These are phyloP conservation scores for Lasioglossum albipes DNA, from an alignment of 1,140 invertebrate species.

Conservation along the genomic window DNA sequence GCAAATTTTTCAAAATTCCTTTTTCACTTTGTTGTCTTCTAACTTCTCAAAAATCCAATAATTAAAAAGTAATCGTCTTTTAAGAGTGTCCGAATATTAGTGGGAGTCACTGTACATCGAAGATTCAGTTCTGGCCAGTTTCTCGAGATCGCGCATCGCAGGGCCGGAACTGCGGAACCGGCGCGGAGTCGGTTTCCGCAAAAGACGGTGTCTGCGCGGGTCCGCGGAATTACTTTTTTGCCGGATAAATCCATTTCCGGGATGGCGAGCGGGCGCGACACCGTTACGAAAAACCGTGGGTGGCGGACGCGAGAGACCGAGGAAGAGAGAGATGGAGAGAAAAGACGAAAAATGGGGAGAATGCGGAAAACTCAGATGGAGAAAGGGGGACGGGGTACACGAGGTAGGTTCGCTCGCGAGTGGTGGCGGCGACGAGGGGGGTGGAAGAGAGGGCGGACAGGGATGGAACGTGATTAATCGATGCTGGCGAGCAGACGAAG, in stretches of 20 bases:
- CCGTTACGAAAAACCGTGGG: neutral
- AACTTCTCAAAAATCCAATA: too few species aligned
- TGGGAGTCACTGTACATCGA: too few species aligned
- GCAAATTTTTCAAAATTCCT: too few species aligned
- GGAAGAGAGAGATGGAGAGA: constrained; percentile 38
- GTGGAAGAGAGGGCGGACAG: neutral
- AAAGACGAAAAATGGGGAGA: constrained; percentile 44
- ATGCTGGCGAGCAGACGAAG: constrained; percentile 57
- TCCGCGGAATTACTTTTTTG: constrained; percentile 47
- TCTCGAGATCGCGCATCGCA: neutral
- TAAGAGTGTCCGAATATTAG: too few species aligned
- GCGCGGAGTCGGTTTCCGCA: neutral
- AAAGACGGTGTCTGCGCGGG: neutral
- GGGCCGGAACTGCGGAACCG: neutral
- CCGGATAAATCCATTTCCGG: constrained; percentile 48
- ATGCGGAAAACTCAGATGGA: constrained; percentile 8
- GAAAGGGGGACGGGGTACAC: neutral
- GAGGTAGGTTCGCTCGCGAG: neutral
- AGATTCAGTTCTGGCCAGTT: too few species aligned
- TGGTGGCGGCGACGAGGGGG: neutral
- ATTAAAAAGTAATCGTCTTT: too few species aligned
- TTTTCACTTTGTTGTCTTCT: too few species aligned
- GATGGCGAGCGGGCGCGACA: constrained; percentile 14
- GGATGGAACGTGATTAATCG: constrained; percentile 60
- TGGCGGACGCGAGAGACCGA: constrained; percentile 10